A percentile compares a stretch with the other conserved stretches of the same genome.
phyloP scores from a whole-genome alignment of 2,888 invertebrate species.

The Tipula confusa region DNA sequence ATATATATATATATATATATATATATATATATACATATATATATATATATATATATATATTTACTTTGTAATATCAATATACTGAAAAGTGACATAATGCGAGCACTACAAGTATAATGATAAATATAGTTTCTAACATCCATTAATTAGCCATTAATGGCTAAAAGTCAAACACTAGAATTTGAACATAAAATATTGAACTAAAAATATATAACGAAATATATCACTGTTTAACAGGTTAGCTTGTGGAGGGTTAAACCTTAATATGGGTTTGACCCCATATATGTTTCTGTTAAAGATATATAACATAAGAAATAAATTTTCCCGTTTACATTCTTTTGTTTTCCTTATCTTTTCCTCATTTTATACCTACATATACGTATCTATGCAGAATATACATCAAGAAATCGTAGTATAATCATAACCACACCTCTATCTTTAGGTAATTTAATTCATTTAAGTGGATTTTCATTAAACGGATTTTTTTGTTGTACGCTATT shows the following conservation, averaged over 20 bases:
- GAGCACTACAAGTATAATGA: background rate
- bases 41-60: no score
- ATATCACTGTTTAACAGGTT: background rate
- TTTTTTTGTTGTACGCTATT: background rate
- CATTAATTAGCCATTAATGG: background rate
- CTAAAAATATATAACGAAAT: background rate
- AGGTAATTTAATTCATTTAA: background rate
- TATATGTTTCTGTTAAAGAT: no score
- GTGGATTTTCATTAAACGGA: constrained; percentile 20
- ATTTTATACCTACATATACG: background rate
- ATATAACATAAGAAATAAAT: background rate
- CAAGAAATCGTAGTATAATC: constrained; percentile 3
- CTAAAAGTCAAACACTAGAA: background rate
- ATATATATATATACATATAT: no score
- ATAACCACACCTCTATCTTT: constrained; percentile 20
- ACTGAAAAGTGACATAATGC: no score
- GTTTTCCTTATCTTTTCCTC: background rate
- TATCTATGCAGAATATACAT: background rate
- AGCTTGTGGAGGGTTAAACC: background rate
- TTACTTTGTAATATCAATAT: no score
- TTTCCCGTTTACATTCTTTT: background rate
- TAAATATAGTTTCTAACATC: background rate
- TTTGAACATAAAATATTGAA: background rate
- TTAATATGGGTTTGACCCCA: background rate
- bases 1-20: no score